Conservation (phyloP, 2,888 invertebrate species). For the Perizoma affinitatum region DNA sequence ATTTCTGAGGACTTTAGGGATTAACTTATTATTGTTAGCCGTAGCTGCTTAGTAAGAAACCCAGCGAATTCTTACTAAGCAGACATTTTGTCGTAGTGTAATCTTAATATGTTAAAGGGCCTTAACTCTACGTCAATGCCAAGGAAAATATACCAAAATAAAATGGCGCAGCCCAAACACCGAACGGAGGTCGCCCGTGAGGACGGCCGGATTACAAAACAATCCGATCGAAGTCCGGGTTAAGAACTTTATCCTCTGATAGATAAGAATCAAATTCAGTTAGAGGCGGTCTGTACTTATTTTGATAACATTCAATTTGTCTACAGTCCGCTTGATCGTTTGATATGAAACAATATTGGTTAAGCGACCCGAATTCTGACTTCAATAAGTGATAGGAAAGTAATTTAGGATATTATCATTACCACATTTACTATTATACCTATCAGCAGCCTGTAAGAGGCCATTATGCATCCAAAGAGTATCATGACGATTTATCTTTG, state of each 20-base stretch:
- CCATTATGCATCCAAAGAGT: no score
- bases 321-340: slow-evolving; percentile 12
- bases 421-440: no score
- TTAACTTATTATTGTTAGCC: no score
- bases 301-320: slow-evolving; percentile 36
- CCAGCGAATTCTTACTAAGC: no score
- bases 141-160: slow-evolving; percentile 38
- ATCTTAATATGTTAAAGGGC: slow-evolving; percentile 17
- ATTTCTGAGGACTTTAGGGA: no score
- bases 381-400: not conserved
- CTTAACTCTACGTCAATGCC: slow-evolving; percentile 29
- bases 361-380: slow-evolving; percentile 5
- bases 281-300: slow-evolving; percentile 17
- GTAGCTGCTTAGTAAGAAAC: no score
- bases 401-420: not conserved
- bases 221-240: slow-evolving; percentile 3
- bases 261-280: slow-evolving; percentile 20
- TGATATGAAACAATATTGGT: slow-evolving; percentile 15
- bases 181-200: slow-evolving; percentile 33
- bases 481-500: no score
- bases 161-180: slow-evolving; percentile 31
- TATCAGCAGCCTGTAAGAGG: no score
- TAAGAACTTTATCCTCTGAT: slow-evolving; percentile 27
- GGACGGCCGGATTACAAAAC: slow-evolving; percentile 33
- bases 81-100: no score